Base-by-base conservation (phyloP, 2,797 vertebrate genomes). In the Oreonectes daqikongensis region DNA sequence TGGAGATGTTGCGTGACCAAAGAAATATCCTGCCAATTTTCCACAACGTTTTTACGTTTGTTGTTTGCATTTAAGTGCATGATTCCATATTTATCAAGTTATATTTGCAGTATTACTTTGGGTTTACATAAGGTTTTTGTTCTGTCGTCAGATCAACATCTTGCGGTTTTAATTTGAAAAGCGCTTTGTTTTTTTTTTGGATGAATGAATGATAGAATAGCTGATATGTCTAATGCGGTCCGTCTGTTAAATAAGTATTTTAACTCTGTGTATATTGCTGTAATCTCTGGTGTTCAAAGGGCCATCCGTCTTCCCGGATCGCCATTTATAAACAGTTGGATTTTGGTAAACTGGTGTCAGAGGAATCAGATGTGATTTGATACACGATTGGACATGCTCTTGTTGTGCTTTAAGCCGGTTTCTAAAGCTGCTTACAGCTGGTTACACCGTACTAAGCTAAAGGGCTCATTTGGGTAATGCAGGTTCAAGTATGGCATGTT, bases 321-420 rank as follows among this genome's bases (percentile, higher is more conserved):
- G 76, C 82, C 85, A 83, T 86, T 84, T 85, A 75, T 87, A 79
- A 88, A 85, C 80, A 82, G 32, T 83, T 87, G 84, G 48, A 48
- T 28, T 44, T 89, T 85, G 82, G 82, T 81, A 79, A 90, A 85
- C 79, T 90, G 88, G 88, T 69, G 53, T 81, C 69, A 44, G 69
- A 26, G 38, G 60, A 69, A 44, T 74, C 48, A 74, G 72, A 84
- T 78, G 80, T 78, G 44, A 84, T 88, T 85, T 84, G 84, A 84
- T 89, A 85, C 81, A 85, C 88, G 88, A 90, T 91, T 89, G 88
- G 83, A 90, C 86, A 82, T 79, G 74, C 81, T 35, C 20, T 30
- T 83, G 53, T 83, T 84, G 85, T 87, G 90, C 84, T 80, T 84
- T 79, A 85, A 86, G 87, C 82, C 84, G 74, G 84, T 85, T 77